phyloP scores from a whole-genome alignment of 2,113 vertebrate species.

The Cynoglossus semilaevis region DNA sequence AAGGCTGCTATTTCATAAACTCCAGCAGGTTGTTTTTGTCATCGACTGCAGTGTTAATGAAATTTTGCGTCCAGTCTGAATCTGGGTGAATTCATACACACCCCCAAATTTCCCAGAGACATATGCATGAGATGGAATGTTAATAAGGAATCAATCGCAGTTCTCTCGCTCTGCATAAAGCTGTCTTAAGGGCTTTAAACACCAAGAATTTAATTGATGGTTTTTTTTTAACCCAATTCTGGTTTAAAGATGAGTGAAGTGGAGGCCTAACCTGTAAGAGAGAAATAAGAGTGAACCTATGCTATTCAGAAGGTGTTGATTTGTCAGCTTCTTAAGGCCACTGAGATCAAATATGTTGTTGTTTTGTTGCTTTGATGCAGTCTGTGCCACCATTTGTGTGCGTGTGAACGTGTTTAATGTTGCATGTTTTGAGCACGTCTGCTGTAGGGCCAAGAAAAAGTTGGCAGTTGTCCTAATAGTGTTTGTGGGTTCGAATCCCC shows the following conservation, averaged over 20 bases:
- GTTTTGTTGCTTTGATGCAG: constrained; percentile 64
- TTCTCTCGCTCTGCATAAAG: constrained; percentile 66
- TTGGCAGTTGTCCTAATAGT: too few species aligned
- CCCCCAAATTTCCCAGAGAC: constrained; percentile 57
- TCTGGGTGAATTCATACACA: constrained; percentile 38
- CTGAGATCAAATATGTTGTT: constrained; percentile 64
- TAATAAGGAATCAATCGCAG: constrained; percentile 72
- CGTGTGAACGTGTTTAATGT: constrained; percentile 18
- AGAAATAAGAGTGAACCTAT: constrained; percentile 45
- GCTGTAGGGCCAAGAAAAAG: constrained; percentile 37
- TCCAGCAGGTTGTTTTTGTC: constrained; percentile 27
- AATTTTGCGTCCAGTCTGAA: constrained; percentile 52
- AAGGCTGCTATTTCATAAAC: constrained; percentile 36
- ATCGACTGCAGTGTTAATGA: constrained; percentile 62
- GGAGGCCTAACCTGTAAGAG: constrained; percentile 25
- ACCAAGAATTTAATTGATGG: constrained; percentile 30
- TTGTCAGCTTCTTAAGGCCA: constrained; percentile 66
- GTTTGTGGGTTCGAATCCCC: too few species aligned
- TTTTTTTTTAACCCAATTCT: constrained; percentile 24
- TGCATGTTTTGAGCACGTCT: constrained; percentile 6
- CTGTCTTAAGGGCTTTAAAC: constrained; percentile 68
- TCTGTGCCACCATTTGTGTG: constrained; percentile 51
- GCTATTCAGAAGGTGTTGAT: constrained; percentile 59
- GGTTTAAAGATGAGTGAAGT: constrained; percentile 5
- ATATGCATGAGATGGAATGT: constrained; percentile 69